These are phyloP conservation scores for Oryctes rhinoceros DNA, from an alignment of 1,140 invertebrate genomes.

Conservation along the genomic window DNA sequence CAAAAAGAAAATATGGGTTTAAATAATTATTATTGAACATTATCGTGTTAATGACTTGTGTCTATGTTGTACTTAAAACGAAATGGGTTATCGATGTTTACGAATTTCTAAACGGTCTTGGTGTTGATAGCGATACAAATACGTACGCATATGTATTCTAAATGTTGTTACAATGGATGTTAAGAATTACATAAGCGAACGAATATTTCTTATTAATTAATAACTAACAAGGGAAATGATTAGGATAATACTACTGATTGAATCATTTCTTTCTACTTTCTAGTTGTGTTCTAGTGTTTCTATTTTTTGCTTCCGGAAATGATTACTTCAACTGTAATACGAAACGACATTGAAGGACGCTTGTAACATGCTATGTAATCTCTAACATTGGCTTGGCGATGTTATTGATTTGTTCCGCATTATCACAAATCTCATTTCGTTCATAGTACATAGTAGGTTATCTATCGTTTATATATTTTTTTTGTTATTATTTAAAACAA, in stretches of 20 bases:
- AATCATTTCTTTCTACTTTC: not conserved
- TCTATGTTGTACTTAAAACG: not conserved
- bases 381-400: not conserved
- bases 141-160: not conserved
- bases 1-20: not conserved
- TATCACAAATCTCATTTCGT: not conserved
- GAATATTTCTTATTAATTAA: too few species aligned
- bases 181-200: too few species aligned
- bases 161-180: too few species aligned
- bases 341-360: not conserved
- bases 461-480: too few species aligned
- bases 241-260: not conserved
- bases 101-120: not conserved
- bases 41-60: not conserved
- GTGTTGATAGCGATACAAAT: not conserved
- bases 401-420: conserved; percentile 1
- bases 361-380: not conserved
- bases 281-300: not conserved
- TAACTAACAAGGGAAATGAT: too few species aligned
- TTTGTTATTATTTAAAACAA: too few species aligned
- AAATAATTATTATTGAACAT: not conserved
- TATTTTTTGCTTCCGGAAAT: not conserved
- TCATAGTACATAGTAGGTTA: too few species aligned
- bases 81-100: conserved; percentile 14
- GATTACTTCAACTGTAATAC: not conserved